These are phyloP conservation scores for Chionomys nivalis DNA, from an alignment of 2,113 vertebrate species.

Conservation along the genomic window DNA sequence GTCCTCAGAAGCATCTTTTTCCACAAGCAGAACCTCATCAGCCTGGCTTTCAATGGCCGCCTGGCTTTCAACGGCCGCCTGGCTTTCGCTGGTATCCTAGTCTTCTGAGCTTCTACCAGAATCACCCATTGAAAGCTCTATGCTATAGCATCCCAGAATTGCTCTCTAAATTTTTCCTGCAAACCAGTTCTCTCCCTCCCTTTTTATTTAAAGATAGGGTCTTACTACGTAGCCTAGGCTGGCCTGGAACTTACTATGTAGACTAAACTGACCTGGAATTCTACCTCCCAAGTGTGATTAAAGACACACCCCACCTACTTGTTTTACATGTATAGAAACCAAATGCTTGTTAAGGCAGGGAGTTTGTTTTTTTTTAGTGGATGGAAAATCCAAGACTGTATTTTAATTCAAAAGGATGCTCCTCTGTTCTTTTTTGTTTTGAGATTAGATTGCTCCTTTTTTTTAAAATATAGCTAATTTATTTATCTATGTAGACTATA, in stretches of 20 bases:
- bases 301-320: background rate
- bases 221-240: background rate
- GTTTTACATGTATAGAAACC: slow-evolving; percentile 32
- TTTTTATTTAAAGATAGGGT: background rate
- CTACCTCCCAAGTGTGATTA: background rate
- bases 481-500: background rate
- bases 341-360: background rate
- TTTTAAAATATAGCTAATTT: slow-evolving; percentile 9
- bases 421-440: background rate
- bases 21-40: background rate
- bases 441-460: background rate
- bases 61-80: background rate
- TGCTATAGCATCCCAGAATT: background rate
- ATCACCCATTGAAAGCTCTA: background rate
- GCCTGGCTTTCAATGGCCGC: background rate
- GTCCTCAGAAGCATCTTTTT: no score
- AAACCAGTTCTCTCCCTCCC: background rate
- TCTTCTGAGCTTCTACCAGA: background rate
- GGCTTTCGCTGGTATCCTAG: background rate
- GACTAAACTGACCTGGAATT: background rate
- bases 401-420: background rate
- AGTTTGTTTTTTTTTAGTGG: slow-evolving; percentile 49
- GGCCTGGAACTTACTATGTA: background rate
- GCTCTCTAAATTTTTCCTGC: background rate
- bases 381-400: background rate